Conservation (phyloP, 92 coral and sea anemone species). For the Siderastrea siderea region DNA sequence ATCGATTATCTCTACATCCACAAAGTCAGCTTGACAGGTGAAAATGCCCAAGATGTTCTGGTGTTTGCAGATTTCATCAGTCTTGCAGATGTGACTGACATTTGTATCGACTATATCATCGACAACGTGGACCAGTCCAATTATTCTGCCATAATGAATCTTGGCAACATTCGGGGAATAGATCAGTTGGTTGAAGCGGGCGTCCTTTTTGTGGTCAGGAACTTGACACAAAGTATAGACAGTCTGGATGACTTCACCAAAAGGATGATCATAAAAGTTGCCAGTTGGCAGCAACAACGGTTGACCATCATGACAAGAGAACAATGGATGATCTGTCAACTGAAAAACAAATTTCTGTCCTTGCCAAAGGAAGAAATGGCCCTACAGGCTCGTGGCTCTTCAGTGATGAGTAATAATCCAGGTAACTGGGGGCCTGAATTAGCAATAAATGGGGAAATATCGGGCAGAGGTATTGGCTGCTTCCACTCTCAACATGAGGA, state of each 20-base stretch:
- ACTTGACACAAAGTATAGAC: not conserved
- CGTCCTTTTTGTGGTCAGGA: not conserved
- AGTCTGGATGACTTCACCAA: not conserved
- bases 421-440: not conserved
- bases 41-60: constrained; percentile 12
- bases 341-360: not conserved
- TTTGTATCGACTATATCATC: constrained; percentile 8
- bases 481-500: not conserved
- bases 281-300: constrained; percentile 6
- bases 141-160: not conserved
- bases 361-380: not conserved
- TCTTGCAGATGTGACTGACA: constrained; percentile 6
- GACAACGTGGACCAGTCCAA: not conserved
- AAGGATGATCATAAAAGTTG: constrained; percentile 2
- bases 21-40: not conserved
- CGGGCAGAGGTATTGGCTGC: not conserved
- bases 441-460: constrained; percentile 11
- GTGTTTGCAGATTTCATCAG: constrained; percentile 12
- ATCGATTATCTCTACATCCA: constrained; percentile 4
- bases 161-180: not conserved
- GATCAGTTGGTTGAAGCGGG: constrained; percentile 2
- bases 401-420: constrained; percentile 1
- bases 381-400: constrained; percentile 8
- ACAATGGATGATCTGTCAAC: constrained; percentile 1
- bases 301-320: constrained; percentile 4